Base-by-base conservation (phyloP, 2,113 vertebrate species). In the Pteropus alecto region DNA sequence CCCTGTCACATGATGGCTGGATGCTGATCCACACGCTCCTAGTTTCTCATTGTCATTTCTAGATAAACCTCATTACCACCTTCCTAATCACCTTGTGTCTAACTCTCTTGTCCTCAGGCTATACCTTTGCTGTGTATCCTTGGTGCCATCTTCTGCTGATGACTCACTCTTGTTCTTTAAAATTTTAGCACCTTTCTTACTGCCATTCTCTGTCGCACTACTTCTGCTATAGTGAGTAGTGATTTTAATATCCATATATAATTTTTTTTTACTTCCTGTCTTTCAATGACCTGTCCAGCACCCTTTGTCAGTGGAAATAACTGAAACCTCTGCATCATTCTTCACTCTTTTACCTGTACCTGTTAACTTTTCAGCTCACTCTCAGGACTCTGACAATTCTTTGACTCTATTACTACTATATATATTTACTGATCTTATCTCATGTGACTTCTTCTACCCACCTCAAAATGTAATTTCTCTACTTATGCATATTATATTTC, bases 221-320 rank as follows among this genome's bases (percentile, higher is more conserved):
- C 7, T 63, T 15, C 58, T 71, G 43, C 54, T n/a, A 35, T 48
- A 24, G 70, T 87, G 6, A 73, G 38, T 28, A 14, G 24, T 26
- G 9, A 46, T 68, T 70, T 68, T 48, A 76, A 48, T 56, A 87
- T 61, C 5, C 18, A 22, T 24, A 2, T 30, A 11, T 8, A 6
- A 58, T 70, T 46, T 46, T 43, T 13, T 86, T 74, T 93, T 35
- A n/a, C 22, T 93, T 65, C 21, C 7, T 56, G 7, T 85, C 14
- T 12, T 68, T 6, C 48, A 68, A 0, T 24, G 38, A 73, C 21
- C 10, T 56, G 0, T 56, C 16, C 0, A 41, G 19, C 0, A 1
- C 46, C 8, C 10, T 24, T 54, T 51, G 16, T 12, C 28, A 61
- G 8, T 63, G 24, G 26, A 84, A 71, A 78, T 24, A 28, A n/a